These are phyloP conservation scores for Psilanteris sp. DNA, from an alignment of 1,140 invertebrate genomes.

Conservation along the genomic window DNA sequence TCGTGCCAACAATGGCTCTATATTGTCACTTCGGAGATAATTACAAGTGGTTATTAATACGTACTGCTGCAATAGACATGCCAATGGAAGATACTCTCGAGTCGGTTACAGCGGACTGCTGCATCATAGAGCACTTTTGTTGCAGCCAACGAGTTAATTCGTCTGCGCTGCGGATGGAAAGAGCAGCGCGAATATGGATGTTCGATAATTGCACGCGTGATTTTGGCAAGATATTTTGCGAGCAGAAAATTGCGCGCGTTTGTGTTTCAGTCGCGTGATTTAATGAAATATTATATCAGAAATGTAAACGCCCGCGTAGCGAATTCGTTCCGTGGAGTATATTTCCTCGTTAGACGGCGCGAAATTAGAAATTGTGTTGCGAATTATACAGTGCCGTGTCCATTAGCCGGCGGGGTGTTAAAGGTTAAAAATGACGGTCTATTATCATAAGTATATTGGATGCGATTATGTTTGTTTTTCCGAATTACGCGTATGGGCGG, in stretches of 20 bases:
- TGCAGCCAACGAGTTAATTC: slow-evolving; percentile 26
- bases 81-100: slow-evolving; percentile 7
- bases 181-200: slow-evolving; percentile 2
- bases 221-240: no score
- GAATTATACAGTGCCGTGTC: no score
- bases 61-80: slow-evolving; percentile 8
- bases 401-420: no score
- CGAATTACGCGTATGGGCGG: no score
- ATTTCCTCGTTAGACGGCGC: slow-evolving; percentile 8
- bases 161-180: slow-evolving; percentile 2
- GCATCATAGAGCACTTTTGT: slow-evolving; percentile 22
- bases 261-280: background rate
- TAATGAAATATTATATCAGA: background rate
- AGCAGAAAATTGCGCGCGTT: background rate
- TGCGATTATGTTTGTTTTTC: no score
- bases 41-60: slow-evolving; percentile 43
- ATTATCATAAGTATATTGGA: no score
- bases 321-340: background rate
- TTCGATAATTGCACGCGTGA: background rate
- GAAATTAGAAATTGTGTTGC: slow-evolving; percentile 3
- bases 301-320: slow-evolving; percentile 1
- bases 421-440: no score
- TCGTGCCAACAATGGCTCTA: slow-evolving; percentile 3
- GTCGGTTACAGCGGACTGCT: slow-evolving; percentile 17
- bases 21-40: slow-evolving; percentile 33